Base-by-base conservation (phyloP, 1,140 invertebrate species). In the Leptoteleia sp. region DNA sequence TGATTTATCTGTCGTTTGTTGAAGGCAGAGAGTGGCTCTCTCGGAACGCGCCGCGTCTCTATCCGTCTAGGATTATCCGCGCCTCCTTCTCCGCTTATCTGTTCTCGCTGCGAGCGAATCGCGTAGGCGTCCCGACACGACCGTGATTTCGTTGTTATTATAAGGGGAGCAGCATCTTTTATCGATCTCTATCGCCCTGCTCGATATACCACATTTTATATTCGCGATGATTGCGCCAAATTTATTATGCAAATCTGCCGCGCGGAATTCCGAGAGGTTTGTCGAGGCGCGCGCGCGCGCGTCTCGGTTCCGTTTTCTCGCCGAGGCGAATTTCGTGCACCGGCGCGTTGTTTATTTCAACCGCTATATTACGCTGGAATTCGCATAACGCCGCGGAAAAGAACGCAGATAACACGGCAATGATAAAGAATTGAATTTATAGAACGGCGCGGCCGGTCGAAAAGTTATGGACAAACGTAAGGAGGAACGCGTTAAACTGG, bases 131-230 rank as follows among this genome's bases (percentile, higher is more conserved):
- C 22, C 37, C 61, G 62, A 78, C 76, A 72, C 19, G 76, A 47
- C 54, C 62, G 67, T 68, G 76, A 78, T 78, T 67, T 78, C 62
- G 62, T 52, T 67, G 61, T 70, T 79, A 79, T 79, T 68, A 79
- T 62, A 68, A 79, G 68, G 67, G 42, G 57, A 68, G 57, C 68
- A 68, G 54, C 61, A 47, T 68, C 62, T 47, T 73, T 79, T 73
- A 68, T 78, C 76, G 76, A 72, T 78, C 31, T 45, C 61, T 68
- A 78, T 78, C 76, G 43, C 54, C 9, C 5, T 42, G 61, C 67
- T 72, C 61, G 75, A 65, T 67, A 72, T 71, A 45, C 31, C 47
- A 38, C 61, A 31, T 61, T 55, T 52, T 61, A 65, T 72, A 40
- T 48, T 45, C 48, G 42, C 48, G 68, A 72, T 68, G 76, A 79